Conservation (phyloP, 2,113 vertebrate genomes). For the Gasterosteus nipponicus region DNA sequence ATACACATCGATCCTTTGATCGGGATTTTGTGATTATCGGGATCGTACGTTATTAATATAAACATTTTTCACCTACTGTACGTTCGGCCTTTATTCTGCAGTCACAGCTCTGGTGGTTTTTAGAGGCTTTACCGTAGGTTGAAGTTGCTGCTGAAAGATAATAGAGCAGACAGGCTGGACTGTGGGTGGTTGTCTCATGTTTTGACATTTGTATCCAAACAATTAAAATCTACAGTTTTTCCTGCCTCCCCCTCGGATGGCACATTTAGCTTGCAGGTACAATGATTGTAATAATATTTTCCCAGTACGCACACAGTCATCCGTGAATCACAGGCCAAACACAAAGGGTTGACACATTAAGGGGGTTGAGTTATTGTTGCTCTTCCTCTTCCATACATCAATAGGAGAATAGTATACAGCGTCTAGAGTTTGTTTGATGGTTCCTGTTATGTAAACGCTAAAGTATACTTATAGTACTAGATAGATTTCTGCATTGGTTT, state of each 20-base stretch:
- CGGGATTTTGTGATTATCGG: not conserved
- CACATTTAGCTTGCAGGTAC: slow-evolving; percentile 8
- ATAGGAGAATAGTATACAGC: not conserved
- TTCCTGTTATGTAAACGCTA: not conserved
- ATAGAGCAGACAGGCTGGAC: slow-evolving; percentile 28
- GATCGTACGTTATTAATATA: not conserved
- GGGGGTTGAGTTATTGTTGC: not conserved
- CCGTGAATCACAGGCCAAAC: slow-evolving; percentile 4
- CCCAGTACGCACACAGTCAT: not conserved
- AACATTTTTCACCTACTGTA: not conserved
- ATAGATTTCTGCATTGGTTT: not conserved
- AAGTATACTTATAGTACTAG: not conserved
- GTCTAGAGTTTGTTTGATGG: not conserved
- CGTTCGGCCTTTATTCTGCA: not conserved
- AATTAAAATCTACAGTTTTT: slow-evolving; percentile 29
- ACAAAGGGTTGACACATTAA: slow-evolving; percentile 4
- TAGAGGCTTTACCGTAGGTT: slow-evolving; percentile 14
- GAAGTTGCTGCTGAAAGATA: slow-evolving; percentile 1
- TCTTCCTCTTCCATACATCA: not conserved
- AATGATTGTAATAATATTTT: slow-evolving; percentile 12
- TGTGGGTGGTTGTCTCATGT: slow-evolving; percentile 37
- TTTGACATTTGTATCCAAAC: slow-evolving; percentile 44
- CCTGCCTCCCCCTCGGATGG: slow-evolving; percentile 6
- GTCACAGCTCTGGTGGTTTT: slow-evolving; percentile 8
- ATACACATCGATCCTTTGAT: not conserved